Evolutionary conservation across 2,888 invertebrate species (phyloP), one percentile per base, ranked within the genome.

Genomic region (Spodoptera picta): DNA sequence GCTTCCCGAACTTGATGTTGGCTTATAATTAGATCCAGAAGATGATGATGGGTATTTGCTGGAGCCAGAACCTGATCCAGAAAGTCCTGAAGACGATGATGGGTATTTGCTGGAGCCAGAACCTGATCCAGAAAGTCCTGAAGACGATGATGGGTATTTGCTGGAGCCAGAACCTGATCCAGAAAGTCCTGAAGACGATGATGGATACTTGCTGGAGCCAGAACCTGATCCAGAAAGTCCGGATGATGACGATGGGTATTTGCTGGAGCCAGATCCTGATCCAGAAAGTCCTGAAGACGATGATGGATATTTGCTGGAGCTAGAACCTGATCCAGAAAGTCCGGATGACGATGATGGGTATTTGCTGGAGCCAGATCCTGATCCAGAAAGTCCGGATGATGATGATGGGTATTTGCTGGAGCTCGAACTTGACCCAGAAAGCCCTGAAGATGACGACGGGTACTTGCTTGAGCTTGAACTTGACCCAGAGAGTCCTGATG

Each of bases 311-410:
- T 36, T 36, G 9, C 36, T 36, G 11, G 23, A 47, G 24, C 2
- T 24, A 0, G 60, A 60, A 1, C 31, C 31, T 1, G 60, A 60
- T 1, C 31, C 31, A 31, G 31, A 31, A 7, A 31, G 31, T 9
- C 52, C 63, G 1, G 42, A 56, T 1, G 55, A 67, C 19, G 69
- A 63, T 0, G 68, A 68, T 4, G 71, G 68, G 14, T 66, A 50
- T 12, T 41, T 48, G 31, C 31, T 31, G 4, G 31, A 31, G 7
- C 31, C 5, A 23, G 53, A 53, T 23, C 55, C 10, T 65, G 56
- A 46, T 11, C 64, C 66, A 23, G 54, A 64, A 3, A 52, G 12
- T 11, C 62, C 62, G 24, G 62, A 31, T 3, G 65, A 65, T 0
- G 63, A 63, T 0, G 63, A 65, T 0, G 63, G 63, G 14, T 61